Percentiles rank a stretch among this genome's conserved stretches.
phyloP scores from a whole-genome alignment of 2,888 invertebrate species.

The Xestia rhomboidea region DNA sequence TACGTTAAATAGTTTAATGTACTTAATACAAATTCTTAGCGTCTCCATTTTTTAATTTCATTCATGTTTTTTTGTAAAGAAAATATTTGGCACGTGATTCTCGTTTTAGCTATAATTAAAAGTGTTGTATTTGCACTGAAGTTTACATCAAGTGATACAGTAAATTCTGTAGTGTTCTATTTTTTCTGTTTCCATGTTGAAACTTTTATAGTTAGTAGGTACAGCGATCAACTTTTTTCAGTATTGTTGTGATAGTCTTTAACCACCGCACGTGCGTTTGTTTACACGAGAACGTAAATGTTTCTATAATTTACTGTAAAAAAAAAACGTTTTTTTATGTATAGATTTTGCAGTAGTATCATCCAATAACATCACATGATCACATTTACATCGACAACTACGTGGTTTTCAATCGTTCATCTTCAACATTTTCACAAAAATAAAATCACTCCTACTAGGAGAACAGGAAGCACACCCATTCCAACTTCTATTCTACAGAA shows the following conservation, averaged over 20 bases:
- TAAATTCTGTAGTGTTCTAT: constrained; percentile 19
- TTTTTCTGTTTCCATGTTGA: constrained; percentile 23
- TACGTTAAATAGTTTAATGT: constrained; percentile 49
- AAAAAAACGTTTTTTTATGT: not conserved
- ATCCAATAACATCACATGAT: not conserved
- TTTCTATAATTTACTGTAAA: constrained; percentile 11
- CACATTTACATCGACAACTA: not conserved
- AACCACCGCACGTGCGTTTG: constrained; percentile 14
- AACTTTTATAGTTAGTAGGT: constrained; percentile 10
- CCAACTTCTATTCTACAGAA: constrained; percentile 50
- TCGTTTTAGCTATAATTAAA: constrained; percentile 15
- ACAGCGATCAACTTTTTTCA: constrained; percentile 12
- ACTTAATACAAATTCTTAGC: constrained; percentile 31
- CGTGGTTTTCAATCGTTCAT: not conserved
- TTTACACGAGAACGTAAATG: constrained; percentile 12
- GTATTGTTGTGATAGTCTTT: constrained; percentile 20
- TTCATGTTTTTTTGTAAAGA: constrained; percentile 23
- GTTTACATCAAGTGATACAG: constrained; percentile 14
- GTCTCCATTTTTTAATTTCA: constrained; percentile 44
- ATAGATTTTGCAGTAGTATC: not conserved
- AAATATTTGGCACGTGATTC: constrained; percentile 7
- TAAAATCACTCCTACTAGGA: not conserved
- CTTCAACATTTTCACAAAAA: not conserved
- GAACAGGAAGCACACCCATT: constrained; percentile 24
- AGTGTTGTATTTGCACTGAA: constrained; percentile 13